Conservation (phyloP, 1,140 invertebrate species). For the Meloidogyne floridensis region DNA sequence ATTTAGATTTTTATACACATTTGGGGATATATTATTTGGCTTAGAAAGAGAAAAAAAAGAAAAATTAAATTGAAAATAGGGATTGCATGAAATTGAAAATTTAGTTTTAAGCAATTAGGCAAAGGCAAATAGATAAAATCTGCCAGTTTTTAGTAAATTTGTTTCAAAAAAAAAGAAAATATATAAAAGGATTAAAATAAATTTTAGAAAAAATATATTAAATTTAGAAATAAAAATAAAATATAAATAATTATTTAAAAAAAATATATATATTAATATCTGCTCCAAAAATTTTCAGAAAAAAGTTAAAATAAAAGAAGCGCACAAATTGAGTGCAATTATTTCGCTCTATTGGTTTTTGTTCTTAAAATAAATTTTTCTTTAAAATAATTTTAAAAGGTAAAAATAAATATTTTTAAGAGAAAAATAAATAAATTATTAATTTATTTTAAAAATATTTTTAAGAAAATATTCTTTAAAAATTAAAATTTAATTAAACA, state of each 20-base stretch:
- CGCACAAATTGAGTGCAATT: conserved; percentile 13
- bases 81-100: background rate
- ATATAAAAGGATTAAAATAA: background rate
- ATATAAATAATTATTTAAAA: background rate
- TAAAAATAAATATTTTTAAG: no score
- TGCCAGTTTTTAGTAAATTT: background rate
- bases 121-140: background rate
- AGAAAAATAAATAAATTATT: no score
- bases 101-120: background rate
- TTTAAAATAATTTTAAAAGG: conserved; percentile 4
- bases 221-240: background rate
- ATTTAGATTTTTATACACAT: background rate
- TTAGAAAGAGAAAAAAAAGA: background rate
- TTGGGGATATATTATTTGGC: background rate
- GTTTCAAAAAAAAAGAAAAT: no score
- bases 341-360: background rate
- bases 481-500: no score
- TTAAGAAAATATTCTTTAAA: no score
- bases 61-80: background rate
- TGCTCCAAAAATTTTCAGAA: background rate
- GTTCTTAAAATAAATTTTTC: background rate
- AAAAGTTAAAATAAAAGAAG: background rate
- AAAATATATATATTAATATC: background rate
- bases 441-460: no score
- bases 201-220: background rate